A percentile compares a stretch with the other conserved stretches of the same genome.
phyloP scores from a whole-genome alignment of 1,140 invertebrate genomes.

The Cheumatopsyche charites region DNA sequence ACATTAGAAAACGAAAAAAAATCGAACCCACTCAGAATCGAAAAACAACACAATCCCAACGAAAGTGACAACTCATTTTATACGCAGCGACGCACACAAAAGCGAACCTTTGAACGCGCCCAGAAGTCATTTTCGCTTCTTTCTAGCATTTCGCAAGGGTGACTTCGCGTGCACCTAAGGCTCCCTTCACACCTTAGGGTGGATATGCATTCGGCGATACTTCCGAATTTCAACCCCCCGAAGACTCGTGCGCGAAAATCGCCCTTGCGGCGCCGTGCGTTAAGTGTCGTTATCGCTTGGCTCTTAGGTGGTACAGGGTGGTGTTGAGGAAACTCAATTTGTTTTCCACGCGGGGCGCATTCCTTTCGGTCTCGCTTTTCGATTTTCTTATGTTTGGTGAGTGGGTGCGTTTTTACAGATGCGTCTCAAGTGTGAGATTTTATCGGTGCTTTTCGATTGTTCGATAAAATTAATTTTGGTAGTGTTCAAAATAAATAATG shows the following conservation, averaged over 20 bases:
- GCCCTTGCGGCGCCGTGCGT: not conserved
- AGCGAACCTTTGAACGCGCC: constrained; percentile 35
- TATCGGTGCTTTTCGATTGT: not conserved
- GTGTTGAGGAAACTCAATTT: constrained; percentile 47
- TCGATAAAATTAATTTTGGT: too few species aligned
- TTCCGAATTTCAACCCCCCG: not conserved
- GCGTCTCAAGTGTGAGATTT: not conserved
- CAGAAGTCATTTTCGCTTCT: constrained; percentile 39
- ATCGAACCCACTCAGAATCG: too few species aligned
- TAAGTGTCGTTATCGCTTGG: constrained; percentile 23
- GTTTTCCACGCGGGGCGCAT: constrained; percentile 45
- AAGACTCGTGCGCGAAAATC: not conserved
- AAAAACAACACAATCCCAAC: too few species aligned
- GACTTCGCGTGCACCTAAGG: constrained; percentile 23
- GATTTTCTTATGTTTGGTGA: constrained; percentile 22
- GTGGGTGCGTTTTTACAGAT: too few species aligned
- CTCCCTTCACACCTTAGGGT: too few species aligned
- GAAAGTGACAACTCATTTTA: too few species aligned
- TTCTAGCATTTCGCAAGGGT: constrained; percentile 40
- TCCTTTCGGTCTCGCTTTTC: not conserved
- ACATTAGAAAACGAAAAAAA: too few species aligned
- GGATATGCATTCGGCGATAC: too few species aligned
- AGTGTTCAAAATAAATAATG: too few species aligned
- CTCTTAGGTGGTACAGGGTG: constrained; percentile 32
- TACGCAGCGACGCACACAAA: too few species aligned